Conservation (phyloP, 2,113 vertebrate species). For the Suricata suricatta region DNA sequence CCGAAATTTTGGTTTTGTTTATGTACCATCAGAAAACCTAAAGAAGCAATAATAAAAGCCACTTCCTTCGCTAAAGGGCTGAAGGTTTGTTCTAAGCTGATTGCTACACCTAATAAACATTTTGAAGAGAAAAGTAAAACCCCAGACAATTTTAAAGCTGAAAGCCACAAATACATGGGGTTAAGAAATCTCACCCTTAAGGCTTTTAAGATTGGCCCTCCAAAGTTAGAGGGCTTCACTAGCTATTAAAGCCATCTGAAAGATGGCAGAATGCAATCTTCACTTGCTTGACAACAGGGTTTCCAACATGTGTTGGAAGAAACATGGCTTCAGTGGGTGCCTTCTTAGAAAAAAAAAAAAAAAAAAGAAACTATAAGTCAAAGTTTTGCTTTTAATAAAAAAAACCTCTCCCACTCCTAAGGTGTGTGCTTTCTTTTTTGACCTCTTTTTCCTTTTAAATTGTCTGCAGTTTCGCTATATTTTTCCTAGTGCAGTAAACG, state of each 20-base stretch:
- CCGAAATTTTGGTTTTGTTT: slow-evolving; percentile 29
- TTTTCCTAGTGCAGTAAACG: slow-evolving; percentile 68
- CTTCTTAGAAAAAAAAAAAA: slow-evolving; percentile 22
- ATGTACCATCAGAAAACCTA: slow-evolving; percentile 55
- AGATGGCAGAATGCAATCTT: not conserved
- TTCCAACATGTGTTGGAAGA: slow-evolving; percentile 33
- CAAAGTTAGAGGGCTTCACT: slow-evolving; percentile 16
- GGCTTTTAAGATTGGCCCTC: slow-evolving; percentile 1
- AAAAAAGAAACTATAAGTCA: slow-evolving; percentile 59
- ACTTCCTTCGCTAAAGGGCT: slow-evolving; percentile 17
- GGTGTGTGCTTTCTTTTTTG: slow-evolving; percentile 61
- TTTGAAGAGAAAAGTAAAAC: slow-evolving; percentile 58
- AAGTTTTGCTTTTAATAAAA: slow-evolving; percentile 74
- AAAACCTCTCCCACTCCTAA: slow-evolving; percentile 52
- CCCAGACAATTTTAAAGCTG: slow-evolving; percentile 47
- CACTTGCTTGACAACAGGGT: not conserved
- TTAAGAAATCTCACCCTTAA: slow-evolving; percentile 42
- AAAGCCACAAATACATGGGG: slow-evolving; percentile 36
- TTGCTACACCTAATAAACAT: slow-evolving; percentile 2
- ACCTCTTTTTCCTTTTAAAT: slow-evolving; percentile 67
- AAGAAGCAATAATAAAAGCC: slow-evolving; percentile 47
- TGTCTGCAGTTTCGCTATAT: slow-evolving; percentile 43
- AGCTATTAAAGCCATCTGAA: slow-evolving; percentile 30
- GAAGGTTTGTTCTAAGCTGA: slow-evolving; percentile 54
- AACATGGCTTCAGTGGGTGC: slow-evolving; percentile 46